Percentiles rank a stretch among this genome's conserved stretches.
These are phyloP conservation scores for Melanostigma gelatinosum DNA, from an alignment of 2,113 vertebrate species.

Conservation along the genomic window DNA sequence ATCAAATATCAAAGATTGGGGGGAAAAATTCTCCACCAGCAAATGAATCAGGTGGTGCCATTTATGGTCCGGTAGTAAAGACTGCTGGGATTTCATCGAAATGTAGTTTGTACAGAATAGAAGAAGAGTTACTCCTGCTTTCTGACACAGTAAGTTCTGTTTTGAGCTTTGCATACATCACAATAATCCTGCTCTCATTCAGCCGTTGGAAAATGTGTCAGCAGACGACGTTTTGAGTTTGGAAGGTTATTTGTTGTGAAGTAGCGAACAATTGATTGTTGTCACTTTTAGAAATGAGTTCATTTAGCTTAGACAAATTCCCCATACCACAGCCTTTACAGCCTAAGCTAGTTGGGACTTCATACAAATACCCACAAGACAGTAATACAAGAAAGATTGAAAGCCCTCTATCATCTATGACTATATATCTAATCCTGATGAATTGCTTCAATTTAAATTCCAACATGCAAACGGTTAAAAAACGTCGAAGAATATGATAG, in stretches of 20 bases:
- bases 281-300: neutral
- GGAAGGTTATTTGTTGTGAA: conserved; percentile 31
- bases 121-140: conserved; percentile 25
- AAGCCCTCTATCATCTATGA: neutral
- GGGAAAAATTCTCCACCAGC: conserved; percentile 12
- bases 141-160: conserved; percentile 12
- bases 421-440: conserved; percentile 2
- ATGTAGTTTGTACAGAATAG: conserved; percentile 16
- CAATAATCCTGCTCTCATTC: conserved; percentile 53
- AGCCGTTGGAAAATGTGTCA: conserved; percentile 24
- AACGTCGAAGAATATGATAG: neutral
- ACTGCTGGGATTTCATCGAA: conserved; percentile 22
- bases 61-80: conserved; percentile 27
- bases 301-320: neutral
- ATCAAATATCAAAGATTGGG: conserved; percentile 58
- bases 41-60: conserved; percentile 40
- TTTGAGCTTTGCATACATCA: conserved; percentile 67
- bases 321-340: neutral
- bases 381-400: neutral
- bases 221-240: conserved; percentile 17
- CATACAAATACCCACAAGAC: neutral
- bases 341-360: neutral
- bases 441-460: conserved; percentile 1
- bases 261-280: conserved; percentile 9
- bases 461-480: conserved; percentile 2